Base-by-base conservation (phyloP, 1,140 invertebrate species). In the Homarus americanus region DNA sequence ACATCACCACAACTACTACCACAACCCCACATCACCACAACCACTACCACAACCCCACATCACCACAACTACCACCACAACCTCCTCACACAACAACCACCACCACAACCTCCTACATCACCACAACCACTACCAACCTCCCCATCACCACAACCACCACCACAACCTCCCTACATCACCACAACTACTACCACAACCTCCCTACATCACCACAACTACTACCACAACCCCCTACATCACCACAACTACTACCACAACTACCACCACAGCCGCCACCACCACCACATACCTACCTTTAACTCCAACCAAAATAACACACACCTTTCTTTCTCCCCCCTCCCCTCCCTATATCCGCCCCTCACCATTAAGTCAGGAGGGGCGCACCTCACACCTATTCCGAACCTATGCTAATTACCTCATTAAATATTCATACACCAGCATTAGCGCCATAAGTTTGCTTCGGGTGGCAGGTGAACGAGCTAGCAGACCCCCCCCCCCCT, bases 371-470 rank as follows among this genome's bases (percentile, higher is more conserved):
- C 34, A 36, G 49, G 12, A 36, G 12, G 32, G 49, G 44, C 44
- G 24, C 44, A 63, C 49, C 53, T 80, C 36, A 17, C 20, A 2
- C 10, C 69, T 69, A 32, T 73, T 73, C n/a, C n/a, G 20, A 24
- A 28, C 63, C 38, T 85, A 40, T 49, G 20, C 82, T 72, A 72
- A 72, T 9, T 58, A 20, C 49, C 36, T 85, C 63, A 83, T 83
- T 83, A 73, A 85, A 85, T 85, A 85, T 85, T 85, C 66, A 85
- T 85, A 41, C 40, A 15, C 24, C 4, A 28, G 41, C n/a, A 49
- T 49, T 80, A 80, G 41, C 44, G 38, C 38, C 78, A 80, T 80
- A 80, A 80, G 40, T 49, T 32, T 80, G n/a, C 63, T 9, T 32
- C 53, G 53, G 53, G 53, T 58, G 53, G 53, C 53, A 58, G 53